Base-by-base conservation (phyloP, 2,888 invertebrate species). In the Caenorhabditis becei region DNA sequence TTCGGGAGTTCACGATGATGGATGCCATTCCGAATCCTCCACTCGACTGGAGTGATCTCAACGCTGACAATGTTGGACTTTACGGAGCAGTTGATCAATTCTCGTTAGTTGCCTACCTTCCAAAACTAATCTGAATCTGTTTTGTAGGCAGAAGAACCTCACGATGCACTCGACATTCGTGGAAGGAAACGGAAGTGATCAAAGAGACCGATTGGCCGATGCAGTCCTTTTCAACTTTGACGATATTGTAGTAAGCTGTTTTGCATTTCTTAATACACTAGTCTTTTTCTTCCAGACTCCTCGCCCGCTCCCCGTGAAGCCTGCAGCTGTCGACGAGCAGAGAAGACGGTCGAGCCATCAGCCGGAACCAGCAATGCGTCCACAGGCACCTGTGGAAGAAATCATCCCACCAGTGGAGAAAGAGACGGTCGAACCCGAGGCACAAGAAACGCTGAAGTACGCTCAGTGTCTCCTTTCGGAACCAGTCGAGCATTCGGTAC, bases 131-230 rank as follows among this genome's bases (percentile, higher is more conserved):
- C 32, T 7, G 10, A 24, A 23, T 51, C 3, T 2, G 14, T 1
- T 54, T 54, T 67, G 7, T 44, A 61, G 66, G 10, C 37, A 49
- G 5, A 59, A 41, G 0, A 32, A 44, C 20, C 8, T 10, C n/a
- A 37, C 61, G 0, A 35, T 58, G 10, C 26, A 65, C n/a, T 66
- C 65, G 0, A 74, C 75, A 5, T 65, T 65, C n/a, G 53, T 75
- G 2, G 75, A 66, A 16, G 75, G 75, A 16, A 59, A 66, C 18
- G 59, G 59, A 16, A 35, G 59, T 32, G 66, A 53, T 7, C 18
- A 49, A 0, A 72, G 54, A n/a, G 63, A 44, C 28, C 47, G 47
- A 2, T 18, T n/a, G 20, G 5, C 47, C 5, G 18, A 47, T 18
- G 47, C 47, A 47, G 47, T 47, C 18, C 16, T 41, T 54, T 35